A percentile compares a stretch with the other conserved stretches of the same genome.
These are phyloP conservation scores for Setipinna tenuifilis DNA, from an alignment of 2,797 vertebrate species.

Conservation along the genomic window DNA sequence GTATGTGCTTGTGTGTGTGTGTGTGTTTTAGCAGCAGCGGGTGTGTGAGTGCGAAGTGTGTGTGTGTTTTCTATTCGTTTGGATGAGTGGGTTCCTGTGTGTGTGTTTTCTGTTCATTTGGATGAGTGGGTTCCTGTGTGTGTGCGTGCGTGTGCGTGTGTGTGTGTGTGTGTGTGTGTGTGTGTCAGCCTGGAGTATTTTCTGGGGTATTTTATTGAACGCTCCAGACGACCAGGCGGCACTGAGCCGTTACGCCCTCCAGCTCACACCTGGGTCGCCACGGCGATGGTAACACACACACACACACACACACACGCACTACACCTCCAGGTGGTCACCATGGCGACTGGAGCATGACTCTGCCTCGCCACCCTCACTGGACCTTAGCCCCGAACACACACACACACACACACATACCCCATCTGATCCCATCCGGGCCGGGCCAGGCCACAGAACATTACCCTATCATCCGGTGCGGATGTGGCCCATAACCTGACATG, in stretches of 20 bases:
- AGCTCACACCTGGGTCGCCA: neutral
- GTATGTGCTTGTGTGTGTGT: too few relatives aligned
- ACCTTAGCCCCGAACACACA: neutral
- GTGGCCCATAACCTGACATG: too few relatives aligned
- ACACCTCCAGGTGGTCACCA: neutral
- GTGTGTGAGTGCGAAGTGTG: too few relatives aligned
- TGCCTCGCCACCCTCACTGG: neutral
- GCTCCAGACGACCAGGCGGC: neutral
- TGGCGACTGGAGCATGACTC: neutral
- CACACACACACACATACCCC: too few relatives aligned
- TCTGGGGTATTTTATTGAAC: conserved; percentile 12
- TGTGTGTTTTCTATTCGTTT: neutral
- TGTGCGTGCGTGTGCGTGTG: too few relatives aligned
- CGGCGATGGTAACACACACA: neutral
- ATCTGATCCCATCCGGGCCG: too few relatives aligned
- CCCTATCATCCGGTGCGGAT: too few relatives aligned
- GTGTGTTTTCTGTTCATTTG: neutral
- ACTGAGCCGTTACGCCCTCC: neutral
- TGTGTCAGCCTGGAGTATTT: too few relatives aligned
- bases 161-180: too few relatives aligned
- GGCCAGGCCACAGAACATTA: too few relatives aligned
- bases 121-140: neutral
- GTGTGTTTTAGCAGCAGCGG: too few relatives aligned
- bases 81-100: neutral
- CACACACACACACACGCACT: too few relatives aligned